Base-by-base conservation (phyloP, 1,140 invertebrate genomes). In the Antheraea pernyi region DNA sequence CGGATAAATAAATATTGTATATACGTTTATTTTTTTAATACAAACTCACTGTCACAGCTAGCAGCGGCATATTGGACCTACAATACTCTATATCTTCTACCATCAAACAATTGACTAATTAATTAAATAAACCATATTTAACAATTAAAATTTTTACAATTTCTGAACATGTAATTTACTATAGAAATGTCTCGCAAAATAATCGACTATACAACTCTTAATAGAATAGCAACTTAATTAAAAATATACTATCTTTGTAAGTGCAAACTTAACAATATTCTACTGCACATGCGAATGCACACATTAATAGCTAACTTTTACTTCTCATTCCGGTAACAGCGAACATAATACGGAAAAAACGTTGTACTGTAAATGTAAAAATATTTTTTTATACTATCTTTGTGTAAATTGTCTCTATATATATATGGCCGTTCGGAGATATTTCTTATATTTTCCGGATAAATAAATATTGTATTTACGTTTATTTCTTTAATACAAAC, bases 291-390 rank as follows among this genome's bases (percentile, higher is more conserved):
- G 46, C 16, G 16, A 13, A 16, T 53, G 46, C 46, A 53, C 46
- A 16, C 46, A 53, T 53, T 53, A 53, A 53, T 53, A 53, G 13
- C 46, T 53, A 53, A 53, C 46, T 53, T 53, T 53, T 53, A 53
- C 46, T 53, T 53, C 46, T 53, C 46, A 53, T 53, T 53, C 46
- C 46, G 46, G 46, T 53, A 53, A 53, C 7, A 53, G 46, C 46
- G 46, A 53, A 53, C 16, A 53, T 53, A 53, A 53, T n/a, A n/a
- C 46, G 46, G 46, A 53, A 53, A 53, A 16, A 16, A 53, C 16
- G 46, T 53, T 53, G 1, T n/a, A 53, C 4, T 53, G 46, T 53
- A 16, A 42, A 16, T 53, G 39, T 42, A 11, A 10, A 53, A 53
- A 53, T 11, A 2, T 10, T 10, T 53, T 53, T 53, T 53, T 11